Evolutionary conservation across 2,888 invertebrate genomes (phyloP).

Genomic region (Cataglyphis altisquamis): DNA sequence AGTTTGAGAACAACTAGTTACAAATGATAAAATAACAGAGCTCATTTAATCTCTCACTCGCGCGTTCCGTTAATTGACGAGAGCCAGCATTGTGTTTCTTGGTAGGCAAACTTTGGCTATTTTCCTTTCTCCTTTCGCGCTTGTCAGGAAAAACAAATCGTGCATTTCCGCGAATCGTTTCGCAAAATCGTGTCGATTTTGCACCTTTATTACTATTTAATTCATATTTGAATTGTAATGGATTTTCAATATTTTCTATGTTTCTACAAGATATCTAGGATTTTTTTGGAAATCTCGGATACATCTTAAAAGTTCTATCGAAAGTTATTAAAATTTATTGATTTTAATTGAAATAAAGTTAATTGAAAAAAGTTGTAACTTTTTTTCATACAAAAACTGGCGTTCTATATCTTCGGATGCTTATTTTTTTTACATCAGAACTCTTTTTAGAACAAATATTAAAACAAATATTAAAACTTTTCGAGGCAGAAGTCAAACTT

Average conservation of each 20-base stretch:
- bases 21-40: conserved; percentile 67
- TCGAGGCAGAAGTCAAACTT: not conserved
- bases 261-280: not conserved
- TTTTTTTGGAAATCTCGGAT: not conserved
- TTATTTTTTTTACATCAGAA: not conserved
- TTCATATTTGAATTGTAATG: not conserved
- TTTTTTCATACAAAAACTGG: not conserved
- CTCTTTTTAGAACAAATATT: not conserved
- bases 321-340: not conserved
- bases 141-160: conserved; percentile 7
- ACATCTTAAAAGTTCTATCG: not conserved
- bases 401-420: not conserved
- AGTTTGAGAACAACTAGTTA: conserved; percentile 55
- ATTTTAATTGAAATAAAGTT: conserved; percentile 3
- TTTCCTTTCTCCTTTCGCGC: conserved; percentile 22
- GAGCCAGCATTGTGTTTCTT: conserved; percentile 56
- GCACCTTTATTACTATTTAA: not conserved
- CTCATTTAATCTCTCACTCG: conserved; percentile 57
- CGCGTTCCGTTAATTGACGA: conserved; percentile 57
- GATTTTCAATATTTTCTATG: not conserved
- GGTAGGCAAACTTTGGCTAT: conserved; percentile 47
- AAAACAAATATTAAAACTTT: not conserved
- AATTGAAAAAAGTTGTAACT: not conserved
- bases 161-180: conserved; percentile 24
- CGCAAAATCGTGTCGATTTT: conserved; percentile 5